Conservation (phyloP, 2,888 invertebrate species). For the Thymelicus lineola region DNA sequence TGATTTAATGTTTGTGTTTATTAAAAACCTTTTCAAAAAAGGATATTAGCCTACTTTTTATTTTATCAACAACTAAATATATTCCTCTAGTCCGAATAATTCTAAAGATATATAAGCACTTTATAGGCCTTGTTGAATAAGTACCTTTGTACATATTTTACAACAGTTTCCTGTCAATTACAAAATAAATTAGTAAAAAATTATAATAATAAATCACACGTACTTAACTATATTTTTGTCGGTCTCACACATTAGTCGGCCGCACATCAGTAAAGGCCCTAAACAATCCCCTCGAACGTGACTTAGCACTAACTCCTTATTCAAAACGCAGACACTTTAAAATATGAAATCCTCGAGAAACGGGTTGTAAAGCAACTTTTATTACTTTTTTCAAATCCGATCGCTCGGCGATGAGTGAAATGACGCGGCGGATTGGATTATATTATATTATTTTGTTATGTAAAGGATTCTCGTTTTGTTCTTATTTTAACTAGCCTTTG, state of each 20-base stretch:
- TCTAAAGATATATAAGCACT: too few relatives aligned
- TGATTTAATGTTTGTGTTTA: too few relatives aligned
- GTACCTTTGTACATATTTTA: too few relatives aligned
- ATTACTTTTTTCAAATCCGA: slow-evolving; percentile 58
- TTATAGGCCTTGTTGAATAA: too few relatives aligned
- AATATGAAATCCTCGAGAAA: slow-evolving; percentile 78
- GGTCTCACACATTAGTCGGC: not conserved
- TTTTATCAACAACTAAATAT: too few relatives aligned
- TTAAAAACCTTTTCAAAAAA: too few relatives aligned
- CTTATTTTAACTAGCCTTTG: slow-evolving; percentile 45
- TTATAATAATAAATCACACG: too few relatives aligned
- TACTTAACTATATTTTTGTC: too few relatives aligned
- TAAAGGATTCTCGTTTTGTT: slow-evolving; percentile 33
- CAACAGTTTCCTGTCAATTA: too few relatives aligned
- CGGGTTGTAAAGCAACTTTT: slow-evolving; percentile 62
- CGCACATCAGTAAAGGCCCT: not conserved
- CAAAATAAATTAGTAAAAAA: too few relatives aligned
- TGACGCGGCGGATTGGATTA: slow-evolving; percentile 64
- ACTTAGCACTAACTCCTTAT: slow-evolving; percentile 73
- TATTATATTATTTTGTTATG: slow-evolving; percentile 43
- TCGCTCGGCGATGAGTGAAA: slow-evolving; percentile 58
- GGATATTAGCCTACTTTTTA: too few relatives aligned
- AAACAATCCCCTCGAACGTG: slow-evolving; percentile 55
- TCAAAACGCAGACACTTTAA: slow-evolving; percentile 75
- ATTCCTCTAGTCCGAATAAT: too few relatives aligned